Percentiles rank a stretch among this genome's conserved stretches.
Conservation (phyloP, 1,140 invertebrate species). For the Drosophila ohnishii region DNA sequence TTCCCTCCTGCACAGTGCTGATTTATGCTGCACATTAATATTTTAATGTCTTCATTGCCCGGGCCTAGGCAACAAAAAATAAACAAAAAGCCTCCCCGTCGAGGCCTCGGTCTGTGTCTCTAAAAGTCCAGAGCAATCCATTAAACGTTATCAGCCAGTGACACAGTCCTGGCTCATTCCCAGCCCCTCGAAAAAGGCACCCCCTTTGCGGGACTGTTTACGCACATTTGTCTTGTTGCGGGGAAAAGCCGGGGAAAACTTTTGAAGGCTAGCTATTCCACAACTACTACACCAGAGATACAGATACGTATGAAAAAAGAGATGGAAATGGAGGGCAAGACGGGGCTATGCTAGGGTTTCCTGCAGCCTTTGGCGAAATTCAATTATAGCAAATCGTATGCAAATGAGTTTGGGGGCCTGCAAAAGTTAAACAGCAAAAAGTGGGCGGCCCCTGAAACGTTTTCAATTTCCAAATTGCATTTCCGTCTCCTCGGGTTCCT, state of each 20-base stretch:
- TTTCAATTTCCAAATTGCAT: slow-evolving; percentile 76
- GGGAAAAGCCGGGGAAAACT: slow-evolving; percentile 50
- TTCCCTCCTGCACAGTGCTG: slow-evolving; percentile 26
- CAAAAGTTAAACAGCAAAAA: slow-evolving; percentile 67
- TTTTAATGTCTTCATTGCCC: slow-evolving; percentile 81
- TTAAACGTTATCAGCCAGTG: slow-evolving; percentile 77
- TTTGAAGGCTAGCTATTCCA: slow-evolving; percentile 48
- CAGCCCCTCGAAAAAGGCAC: slow-evolving; percentile 14
- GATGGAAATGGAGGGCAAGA: background rate
- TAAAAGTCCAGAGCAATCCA: slow-evolving; percentile 64
- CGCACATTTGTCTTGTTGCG: slow-evolving; percentile 69
- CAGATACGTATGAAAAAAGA: slow-evolving; percentile 6
- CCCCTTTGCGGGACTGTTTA: slow-evolving; percentile 43
- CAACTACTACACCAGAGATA: slow-evolving; percentile 29
- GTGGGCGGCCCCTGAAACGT: slow-evolving; percentile 35
- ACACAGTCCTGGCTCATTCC: slow-evolving; percentile 59
- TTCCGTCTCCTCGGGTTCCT: slow-evolving; percentile 20
- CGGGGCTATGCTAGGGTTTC: slow-evolving; percentile 1
- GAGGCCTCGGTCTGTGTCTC: slow-evolving; percentile 20
- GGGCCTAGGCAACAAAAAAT: slow-evolving; percentile 53
- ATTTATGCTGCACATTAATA: slow-evolving; percentile 80
- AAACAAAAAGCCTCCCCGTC: slow-evolving; percentile 31
- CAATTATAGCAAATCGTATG: slow-evolving; percentile 77
- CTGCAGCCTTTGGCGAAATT: slow-evolving; percentile 61
- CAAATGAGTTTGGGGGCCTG: slow-evolving; percentile 59